Percentiles rank a stretch among this genome's conserved stretches.
Conservation (phyloP, 2,888 invertebrate species). For the Patella ulyssiponensis region DNA sequence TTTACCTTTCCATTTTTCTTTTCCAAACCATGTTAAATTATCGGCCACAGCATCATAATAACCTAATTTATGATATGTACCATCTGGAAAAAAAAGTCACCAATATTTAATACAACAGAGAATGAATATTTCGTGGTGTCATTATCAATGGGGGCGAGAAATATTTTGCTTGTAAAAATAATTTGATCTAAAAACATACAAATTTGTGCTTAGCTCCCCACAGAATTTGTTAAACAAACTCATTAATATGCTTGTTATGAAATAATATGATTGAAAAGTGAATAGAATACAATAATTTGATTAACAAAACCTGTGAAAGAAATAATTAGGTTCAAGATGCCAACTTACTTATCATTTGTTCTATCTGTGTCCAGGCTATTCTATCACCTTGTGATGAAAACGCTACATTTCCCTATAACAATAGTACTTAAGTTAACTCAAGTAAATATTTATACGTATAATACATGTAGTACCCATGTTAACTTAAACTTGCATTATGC, state of each 20-base stretch:
- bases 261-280: too few relatives aligned
- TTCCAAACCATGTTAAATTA: conserved; percentile 93
- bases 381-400: conserved; percentile 97
- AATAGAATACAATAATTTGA: not conserved
- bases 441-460: not conserved
- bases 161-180: too few relatives aligned
- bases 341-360: conserved; percentile 78
- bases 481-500: too few relatives aligned
- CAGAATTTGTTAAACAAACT: not conserved
- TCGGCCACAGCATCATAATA: conserved; percentile 97
- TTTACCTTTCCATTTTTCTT: conserved; percentile 88
- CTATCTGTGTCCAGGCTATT: conserved; percentile 97
- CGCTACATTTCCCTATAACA: conserved; percentile 90
- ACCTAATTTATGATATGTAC: conserved; percentile 93
- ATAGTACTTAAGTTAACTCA: not conserved
- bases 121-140: too few relatives aligned
- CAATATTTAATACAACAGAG: too few relatives aligned
- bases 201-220: too few relatives aligned
- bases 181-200: too few relatives aligned
- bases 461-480: not conserved
- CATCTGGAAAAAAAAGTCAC: conserved; percentile 76
- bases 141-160: too few relatives aligned
- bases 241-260: too few relatives aligned
- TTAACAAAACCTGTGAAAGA: not conserved
- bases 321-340: not conserved